phyloP scores from a whole-genome alignment of 2,797 vertebrate species.

The Thaleichthys pacificus region DNA sequence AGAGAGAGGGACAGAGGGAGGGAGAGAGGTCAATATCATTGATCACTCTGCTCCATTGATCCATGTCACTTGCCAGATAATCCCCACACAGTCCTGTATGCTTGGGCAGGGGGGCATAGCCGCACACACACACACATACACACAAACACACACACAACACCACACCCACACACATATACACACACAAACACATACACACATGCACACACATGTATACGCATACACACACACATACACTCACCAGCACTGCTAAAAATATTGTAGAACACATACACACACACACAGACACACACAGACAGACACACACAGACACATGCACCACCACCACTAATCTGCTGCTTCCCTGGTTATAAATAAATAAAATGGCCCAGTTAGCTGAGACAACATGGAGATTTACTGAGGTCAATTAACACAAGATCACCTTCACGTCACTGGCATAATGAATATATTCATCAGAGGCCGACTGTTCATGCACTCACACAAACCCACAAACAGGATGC shows the following conservation, averaged over 20 bases:
- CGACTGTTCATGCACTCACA: background rate
- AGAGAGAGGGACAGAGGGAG: background rate
- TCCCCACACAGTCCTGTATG: background rate
- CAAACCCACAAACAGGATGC: background rate
- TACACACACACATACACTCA: no score
- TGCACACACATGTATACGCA: no score
- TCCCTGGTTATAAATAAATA: constrained; percentile 2
- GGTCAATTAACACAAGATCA: constrained; percentile 19
- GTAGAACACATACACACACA: no score
- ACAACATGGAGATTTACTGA: constrained; percentile 9
- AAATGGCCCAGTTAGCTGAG: constrained; percentile 10
- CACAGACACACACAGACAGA: background rate
- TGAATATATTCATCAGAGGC: constrained; percentile 16
- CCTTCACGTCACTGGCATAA: constrained; percentile 14
- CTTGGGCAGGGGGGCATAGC: background rate
- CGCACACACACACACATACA: background rate
- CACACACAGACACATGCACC: background rate
- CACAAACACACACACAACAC: background rate
- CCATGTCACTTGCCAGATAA: background rate
- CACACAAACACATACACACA: background rate
- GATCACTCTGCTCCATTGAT: constrained; percentile 1
- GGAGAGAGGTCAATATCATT: background rate
- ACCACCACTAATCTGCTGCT: background rate
- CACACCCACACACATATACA: background rate
- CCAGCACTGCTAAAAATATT: no score